Conservation (phyloP, 30 jellyfish, hydroid and myxozoan genomes). For the Aurelia aurita complex sp. Pacific region DNA sequence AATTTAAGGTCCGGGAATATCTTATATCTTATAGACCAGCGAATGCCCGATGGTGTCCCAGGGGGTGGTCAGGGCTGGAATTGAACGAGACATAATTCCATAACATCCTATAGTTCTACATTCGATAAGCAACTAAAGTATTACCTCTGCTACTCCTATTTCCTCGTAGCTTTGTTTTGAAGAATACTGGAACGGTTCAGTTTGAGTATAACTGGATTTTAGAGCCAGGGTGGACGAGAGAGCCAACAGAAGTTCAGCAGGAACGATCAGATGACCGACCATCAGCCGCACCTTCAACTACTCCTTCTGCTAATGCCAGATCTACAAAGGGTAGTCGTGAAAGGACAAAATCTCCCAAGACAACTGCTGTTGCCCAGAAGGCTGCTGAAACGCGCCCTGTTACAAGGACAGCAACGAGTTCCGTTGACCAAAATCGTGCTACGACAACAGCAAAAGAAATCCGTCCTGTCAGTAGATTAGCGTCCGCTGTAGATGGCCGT, state of each 20-base stretch:
- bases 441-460: conserved; percentile 2
- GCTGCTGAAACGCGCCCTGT: conserved; percentile 34
- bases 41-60: too few species aligned
- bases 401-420: conserved; percentile 19
- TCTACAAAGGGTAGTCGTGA: conserved; percentile 66
- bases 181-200: conserved; percentile 74
- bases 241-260: conserved; percentile 39
- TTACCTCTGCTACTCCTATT: not conserved
- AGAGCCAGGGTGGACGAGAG: conserved; percentile 68
- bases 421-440: conserved; percentile 21
- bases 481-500: conserved; percentile 82
- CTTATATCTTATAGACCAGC: too few species aligned
- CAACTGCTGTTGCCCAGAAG: conserved; percentile 14
- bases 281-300: conserved; percentile 7
- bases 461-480: conserved; percentile 55
- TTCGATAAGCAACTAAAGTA: too few species aligned
- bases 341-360: conserved; percentile 27
- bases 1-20: too few species aligned
- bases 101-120: too few species aligned
- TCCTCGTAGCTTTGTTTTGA: conserved; percentile 62
- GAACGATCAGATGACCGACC: conserved; percentile 25
- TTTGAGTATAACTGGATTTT: conserved; percentile 72
- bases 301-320: conserved; percentile 13
- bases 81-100: too few species aligned
- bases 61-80: too few species aligned